These are phyloP conservation scores for Acanthacorydalis orientalis DNA, from an alignment of 2,888 invertebrate genomes.

Conservation along the genomic window DNA sequence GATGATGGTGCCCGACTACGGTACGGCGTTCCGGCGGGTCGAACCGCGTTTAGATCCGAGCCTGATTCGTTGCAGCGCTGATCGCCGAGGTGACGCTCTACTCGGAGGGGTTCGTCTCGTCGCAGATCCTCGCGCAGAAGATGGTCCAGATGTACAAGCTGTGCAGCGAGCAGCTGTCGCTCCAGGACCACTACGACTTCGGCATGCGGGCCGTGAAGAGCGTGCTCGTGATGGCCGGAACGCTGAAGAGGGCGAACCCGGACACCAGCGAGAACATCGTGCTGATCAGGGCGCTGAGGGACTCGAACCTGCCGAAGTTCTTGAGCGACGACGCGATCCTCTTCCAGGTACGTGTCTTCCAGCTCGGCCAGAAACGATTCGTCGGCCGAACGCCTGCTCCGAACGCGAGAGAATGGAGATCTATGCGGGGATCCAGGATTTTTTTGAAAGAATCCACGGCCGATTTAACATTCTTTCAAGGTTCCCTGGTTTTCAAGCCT, in stretches of 20 bases:
- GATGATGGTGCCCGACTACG: constrained; percentile 89
- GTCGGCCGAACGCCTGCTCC: too few species aligned
- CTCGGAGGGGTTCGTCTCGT: constrained; percentile 83
- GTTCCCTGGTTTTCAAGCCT: too few species aligned
- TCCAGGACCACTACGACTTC: constrained; percentile 86
- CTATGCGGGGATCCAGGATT: too few species aligned
- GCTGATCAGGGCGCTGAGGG: constrained; percentile 67
- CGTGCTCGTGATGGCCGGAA: constrained; percentile 84
- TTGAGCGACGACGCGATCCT: constrained; percentile 67
- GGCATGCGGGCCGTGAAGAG: constrained; percentile 90
- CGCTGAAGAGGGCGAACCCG: constrained; percentile 68
- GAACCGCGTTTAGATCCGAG: not conserved
- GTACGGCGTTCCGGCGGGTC: constrained; percentile 25
- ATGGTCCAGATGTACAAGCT: constrained; percentile 89
- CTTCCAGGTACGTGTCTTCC: constrained; percentile 37
- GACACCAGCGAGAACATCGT: constrained; percentile 72
- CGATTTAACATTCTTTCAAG: too few species aligned
- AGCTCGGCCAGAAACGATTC: too few species aligned
- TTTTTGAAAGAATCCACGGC: too few species aligned
- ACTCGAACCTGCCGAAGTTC: constrained; percentile 84
- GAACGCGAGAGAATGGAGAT: too few species aligned
- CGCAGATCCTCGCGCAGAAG: constrained; percentile 71
- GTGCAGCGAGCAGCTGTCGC: constrained; percentile 79
- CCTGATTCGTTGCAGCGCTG: constrained; percentile 32
- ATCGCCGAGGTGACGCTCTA: constrained; percentile 88